Percentiles rank a stretch among this genome's conserved stretches.
phyloP scores from a whole-genome alignment of 2,113 vertebrate genomes.

The Tricholaema leucomelas region DNA sequence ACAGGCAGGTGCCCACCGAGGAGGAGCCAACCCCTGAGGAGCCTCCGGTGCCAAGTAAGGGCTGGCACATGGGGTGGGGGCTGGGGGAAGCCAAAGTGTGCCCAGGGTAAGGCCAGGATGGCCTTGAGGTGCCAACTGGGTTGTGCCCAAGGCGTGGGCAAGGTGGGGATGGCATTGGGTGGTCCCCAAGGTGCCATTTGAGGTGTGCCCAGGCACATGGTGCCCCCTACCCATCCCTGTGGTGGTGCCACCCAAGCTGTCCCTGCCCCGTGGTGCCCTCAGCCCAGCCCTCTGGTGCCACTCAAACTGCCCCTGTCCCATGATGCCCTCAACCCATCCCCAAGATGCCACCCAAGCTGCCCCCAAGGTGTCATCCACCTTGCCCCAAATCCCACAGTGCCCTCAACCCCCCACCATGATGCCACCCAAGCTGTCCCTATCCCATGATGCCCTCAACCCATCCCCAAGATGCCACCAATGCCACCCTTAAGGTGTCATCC shows the following conservation, averaged over 20 bases:
- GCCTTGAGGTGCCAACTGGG: background rate
- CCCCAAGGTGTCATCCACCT: too few species aligned
- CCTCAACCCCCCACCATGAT: background rate
- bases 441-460: too few species aligned
- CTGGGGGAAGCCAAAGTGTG: background rate
- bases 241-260: background rate
- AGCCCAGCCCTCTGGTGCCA: background rate
- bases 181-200: background rate
- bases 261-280: too few species aligned
- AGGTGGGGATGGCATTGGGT: background rate
- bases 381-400: background rate
- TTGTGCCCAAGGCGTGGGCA: background rate
- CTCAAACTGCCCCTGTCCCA: background rate
- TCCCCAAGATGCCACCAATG: background rate
- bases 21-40: background rate
- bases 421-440: too few species aligned
- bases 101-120: background rate
- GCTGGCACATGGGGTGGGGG: background rate
- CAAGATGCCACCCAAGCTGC: too few species aligned
- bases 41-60: background rate
- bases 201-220: background rate
- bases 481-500: too few species aligned
- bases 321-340: background rate
- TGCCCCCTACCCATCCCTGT: too few species aligned
- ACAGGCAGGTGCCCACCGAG: background rate